A percentile compares a stretch with the other conserved stretches of the same genome.
Conservation (phyloP, 2,797 vertebrate genomes). For the Pangasius djambal region DNA sequence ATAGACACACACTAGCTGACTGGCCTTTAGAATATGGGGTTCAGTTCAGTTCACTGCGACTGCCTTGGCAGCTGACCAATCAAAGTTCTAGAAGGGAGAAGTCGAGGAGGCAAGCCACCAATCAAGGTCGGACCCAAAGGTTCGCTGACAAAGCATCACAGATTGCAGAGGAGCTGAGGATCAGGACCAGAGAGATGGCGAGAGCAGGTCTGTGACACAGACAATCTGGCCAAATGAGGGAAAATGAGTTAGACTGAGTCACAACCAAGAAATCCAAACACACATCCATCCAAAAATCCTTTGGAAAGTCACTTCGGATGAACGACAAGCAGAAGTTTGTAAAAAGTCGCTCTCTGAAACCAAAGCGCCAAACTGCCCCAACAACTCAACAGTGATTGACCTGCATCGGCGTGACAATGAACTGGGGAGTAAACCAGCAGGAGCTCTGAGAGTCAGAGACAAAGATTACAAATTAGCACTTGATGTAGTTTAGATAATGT, state of each 20-base stretch:
- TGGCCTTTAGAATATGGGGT: slow-evolving; percentile 31
- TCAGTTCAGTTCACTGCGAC: slow-evolving; percentile 31
- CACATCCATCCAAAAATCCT: neutral
- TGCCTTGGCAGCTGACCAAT: slow-evolving; percentile 33
- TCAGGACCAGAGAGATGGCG: neutral
- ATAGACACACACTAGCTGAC: slow-evolving; percentile 3
- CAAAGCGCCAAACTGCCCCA: neutral
- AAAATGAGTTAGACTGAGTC: neutral
- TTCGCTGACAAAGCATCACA: slow-evolving; percentile 9
- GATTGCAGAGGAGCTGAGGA: slow-evolving; percentile 18
- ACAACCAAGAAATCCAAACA: neutral
- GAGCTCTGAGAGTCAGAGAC: neutral
- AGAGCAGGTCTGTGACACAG: neutral
- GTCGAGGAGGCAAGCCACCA: slow-evolving; percentile 26
- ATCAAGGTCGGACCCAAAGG: slow-evolving; percentile 35
- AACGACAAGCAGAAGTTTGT: too few species aligned
- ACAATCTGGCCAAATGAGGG: neutral
- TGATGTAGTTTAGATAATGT: neutral
- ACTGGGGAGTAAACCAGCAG: neutral
- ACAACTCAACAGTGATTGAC: neutral
- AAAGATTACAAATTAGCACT: too few species aligned
- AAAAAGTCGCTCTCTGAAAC: neutral
- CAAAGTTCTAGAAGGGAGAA: slow-evolving; percentile 23
- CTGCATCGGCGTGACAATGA: neutral
- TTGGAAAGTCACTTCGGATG: neutral